These are phyloP conservation scores for Mesitornis unicolor DNA, from an alignment of 2,113 vertebrate genomes.

Conservation along the genomic window DNA sequence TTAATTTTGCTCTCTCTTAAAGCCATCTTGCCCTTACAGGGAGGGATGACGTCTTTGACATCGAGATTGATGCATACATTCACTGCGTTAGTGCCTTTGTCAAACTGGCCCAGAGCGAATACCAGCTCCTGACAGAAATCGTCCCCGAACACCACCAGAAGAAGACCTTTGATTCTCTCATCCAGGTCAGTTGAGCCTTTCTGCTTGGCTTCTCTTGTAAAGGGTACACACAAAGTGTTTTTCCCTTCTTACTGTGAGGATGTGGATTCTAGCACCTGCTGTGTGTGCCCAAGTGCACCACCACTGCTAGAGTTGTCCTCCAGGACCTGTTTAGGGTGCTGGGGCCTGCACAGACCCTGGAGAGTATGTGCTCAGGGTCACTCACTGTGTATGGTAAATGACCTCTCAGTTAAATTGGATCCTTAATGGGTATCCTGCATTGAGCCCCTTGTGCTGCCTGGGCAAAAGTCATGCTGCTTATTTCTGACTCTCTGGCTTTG, in stretches of 20 bases:
- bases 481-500: background rate
- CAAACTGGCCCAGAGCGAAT: conserved; percentile 95
- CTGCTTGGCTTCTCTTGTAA: background rate
- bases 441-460: background rate
- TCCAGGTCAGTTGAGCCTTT: conserved; percentile 80
- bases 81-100: conserved; percentile 96
- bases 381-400: background rate
- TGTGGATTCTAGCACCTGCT: background rate
- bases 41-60: conserved; percentile 91
- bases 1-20: background rate
- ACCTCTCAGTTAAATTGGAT: background rate
- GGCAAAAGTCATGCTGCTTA: background rate
- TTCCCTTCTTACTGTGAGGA: background rate
- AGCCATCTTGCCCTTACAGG: conserved; percentile 73
- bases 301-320: background rate
- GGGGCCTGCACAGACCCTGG: background rate
- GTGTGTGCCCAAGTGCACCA: background rate
- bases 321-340: background rate
- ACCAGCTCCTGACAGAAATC: conserved; percentile 85
- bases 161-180: conserved; percentile 97
- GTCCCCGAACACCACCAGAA: conserved; percentile 98
- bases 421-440: background rate
- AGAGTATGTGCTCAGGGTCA: background rate
- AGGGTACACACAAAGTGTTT: background rate
- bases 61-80: conserved; percentile 95